A percentile compares a stretch with the other conserved stretches of the same genome.
phyloP scores from a whole-genome alignment of 1,140 invertebrate species.

The fruit fly (Drosophila melanogaster) region Release_6_plus_ISO1_MT NT_033779.5:9356001-9356500 shows the following conservation, averaged over 20 bases:
- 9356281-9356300: slow-evolving; percentile 23
- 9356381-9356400: slow-evolving; percentile 56
- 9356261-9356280: slow-evolving; percentile 13
- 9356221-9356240: slow-evolving; percentile 56
- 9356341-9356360: slow-evolving; percentile 66
- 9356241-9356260: slow-evolving; percentile 65
- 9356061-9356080: slow-evolving; percentile 31
- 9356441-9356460: slow-evolving; percentile 32
- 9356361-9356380: slow-evolving; percentile 27
- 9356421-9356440: slow-evolving; percentile 40
- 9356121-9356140: background rate
- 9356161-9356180: slow-evolving; percentile 1
- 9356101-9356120: background rate
- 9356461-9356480: slow-evolving; percentile 68
- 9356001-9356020: slow-evolving; percentile 30
- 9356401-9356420: slow-evolving; percentile 65
- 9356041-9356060: slow-evolving; percentile 6
- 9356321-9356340: slow-evolving; percentile 50
- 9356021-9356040: slow-evolving; percentile 57
- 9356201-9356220: slow-evolving; percentile 52
- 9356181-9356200: slow-evolving; percentile 51
- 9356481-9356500: slow-evolving; percentile 53
- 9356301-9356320: background rate
- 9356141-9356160: slow-evolving; percentile 15
- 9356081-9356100: slow-evolving; percentile 8